phyloP scores from a whole-genome alignment of 2,888 invertebrate species.

The Rosalia funebris region DNA sequence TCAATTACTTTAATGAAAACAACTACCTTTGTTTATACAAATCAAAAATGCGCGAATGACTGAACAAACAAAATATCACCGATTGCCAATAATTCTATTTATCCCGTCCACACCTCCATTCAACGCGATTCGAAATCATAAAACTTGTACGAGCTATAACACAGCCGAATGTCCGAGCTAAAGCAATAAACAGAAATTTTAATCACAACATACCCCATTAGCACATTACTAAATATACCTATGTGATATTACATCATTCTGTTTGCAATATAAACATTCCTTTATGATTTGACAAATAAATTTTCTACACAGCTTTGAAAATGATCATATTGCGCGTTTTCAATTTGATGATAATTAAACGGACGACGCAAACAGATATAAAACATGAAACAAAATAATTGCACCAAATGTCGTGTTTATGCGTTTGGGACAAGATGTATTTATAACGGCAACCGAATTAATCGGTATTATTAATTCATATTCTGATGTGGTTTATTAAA shows the following conservation, averaged over 20 bases:
- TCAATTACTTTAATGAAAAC: constrained; percentile 52
- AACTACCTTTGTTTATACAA: constrained; percentile 57
- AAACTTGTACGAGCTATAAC: constrained; percentile 58
- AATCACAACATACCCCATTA: constrained; percentile 65
- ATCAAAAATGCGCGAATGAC: constrained; percentile 61
- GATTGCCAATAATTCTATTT: constrained; percentile 64
- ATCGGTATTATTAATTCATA: constrained; percentile 37
- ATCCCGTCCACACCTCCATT: constrained; percentile 59
- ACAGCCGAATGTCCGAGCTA: constrained; percentile 52
- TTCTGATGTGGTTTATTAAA: constrained; percentile 40
- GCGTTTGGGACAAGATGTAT: constrained; percentile 46
- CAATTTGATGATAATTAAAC: constrained; percentile 55
- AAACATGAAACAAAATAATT: constrained; percentile 51
- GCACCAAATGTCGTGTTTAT: constrained; percentile 29
- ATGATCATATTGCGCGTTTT: constrained; percentile 55
- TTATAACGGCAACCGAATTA: constrained; percentile 43
- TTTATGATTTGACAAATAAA: constrained; percentile 63
- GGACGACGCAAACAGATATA: constrained; percentile 48
- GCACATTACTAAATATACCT: constrained; percentile 64
- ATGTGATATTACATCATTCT: constrained; percentile 60
- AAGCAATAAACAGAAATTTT: constrained; percentile 64
- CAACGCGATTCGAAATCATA: constrained; percentile 55
- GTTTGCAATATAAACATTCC: constrained; percentile 62
- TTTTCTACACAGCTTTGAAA: constrained; percentile 54
- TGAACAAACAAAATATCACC: constrained; percentile 63